Percentiles rank a stretch among this genome's conserved stretches.
These are phyloP conservation scores for Mesocentrotus franciscanus DNA, from an alignment of 53 echinoderm and acorn worm genomes.

Conservation along the genomic window DNA sequence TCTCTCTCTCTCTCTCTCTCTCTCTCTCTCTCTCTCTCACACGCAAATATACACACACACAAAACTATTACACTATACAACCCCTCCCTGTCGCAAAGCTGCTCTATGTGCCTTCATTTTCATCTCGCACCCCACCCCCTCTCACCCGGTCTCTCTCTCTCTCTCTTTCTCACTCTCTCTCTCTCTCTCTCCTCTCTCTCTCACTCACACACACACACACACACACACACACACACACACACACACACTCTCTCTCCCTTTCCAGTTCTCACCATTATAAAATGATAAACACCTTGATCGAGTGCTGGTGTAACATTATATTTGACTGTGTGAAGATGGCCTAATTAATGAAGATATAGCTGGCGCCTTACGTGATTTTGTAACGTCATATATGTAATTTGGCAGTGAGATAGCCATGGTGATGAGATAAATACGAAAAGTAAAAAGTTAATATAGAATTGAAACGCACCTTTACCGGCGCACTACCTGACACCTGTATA, in stretches of 20 bases:
- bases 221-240: too few relatives aligned
- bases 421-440: neutral
- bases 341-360: neutral
- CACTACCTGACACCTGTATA: neutral
- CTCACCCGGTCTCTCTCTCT: too few relatives aligned
- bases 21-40: neutral
- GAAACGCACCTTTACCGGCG: neutral
- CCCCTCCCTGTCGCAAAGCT: too few relatives aligned
- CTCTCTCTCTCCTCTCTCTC: neutral
- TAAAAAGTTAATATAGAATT: neutral
- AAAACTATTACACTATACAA: too few relatives aligned
- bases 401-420: neutral
- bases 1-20: constrained; percentile 1
- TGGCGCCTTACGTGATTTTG: neutral
- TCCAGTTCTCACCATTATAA: neutral
- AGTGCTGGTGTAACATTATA: neutral
- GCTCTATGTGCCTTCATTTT: neutral
- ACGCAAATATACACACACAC: neutral
- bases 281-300: neutral
- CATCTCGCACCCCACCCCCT: too few relatives aligned
- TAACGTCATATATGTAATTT: constrained; percentile 17
- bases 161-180: neutral
- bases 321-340: neutral
- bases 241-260: neutral
- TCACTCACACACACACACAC: too few relatives aligned